Percentiles rank a stretch among this genome's conserved stretches.
phyloP scores from a whole-genome alignment of 2,888 invertebrate species.

The Gonocerus acuteangulatus region DNA sequence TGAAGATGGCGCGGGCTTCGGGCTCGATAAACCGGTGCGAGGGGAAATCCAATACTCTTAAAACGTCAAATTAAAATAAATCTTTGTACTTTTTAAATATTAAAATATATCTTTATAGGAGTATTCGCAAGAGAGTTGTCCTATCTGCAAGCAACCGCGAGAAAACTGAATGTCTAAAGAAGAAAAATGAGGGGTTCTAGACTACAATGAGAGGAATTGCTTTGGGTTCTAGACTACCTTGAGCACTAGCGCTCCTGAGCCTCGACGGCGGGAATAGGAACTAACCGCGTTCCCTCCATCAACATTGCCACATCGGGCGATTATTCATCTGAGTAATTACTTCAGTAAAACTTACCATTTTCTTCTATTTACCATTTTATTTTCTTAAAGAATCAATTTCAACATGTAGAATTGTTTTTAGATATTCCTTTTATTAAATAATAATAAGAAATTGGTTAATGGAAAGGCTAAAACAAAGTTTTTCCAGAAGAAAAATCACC shows the following conservation, averaged over 20 bases:
- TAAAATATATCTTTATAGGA: too few species aligned
- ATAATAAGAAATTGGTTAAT: too few species aligned
- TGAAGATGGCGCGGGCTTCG: constrained; percentile 71
- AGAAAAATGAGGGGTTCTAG: constrained; percentile 57
- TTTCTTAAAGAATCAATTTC: too few species aligned
- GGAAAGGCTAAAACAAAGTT: too few species aligned
- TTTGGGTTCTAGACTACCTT: constrained; percentile 44
- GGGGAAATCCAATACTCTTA: background rate
- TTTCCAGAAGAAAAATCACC: too few species aligned
- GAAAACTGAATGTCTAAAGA: constrained; percentile 39
- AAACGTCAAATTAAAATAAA: constrained; percentile 32
- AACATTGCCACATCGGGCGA: background rate
- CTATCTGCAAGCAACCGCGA: constrained; percentile 9
- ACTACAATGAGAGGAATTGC: constrained; percentile 45
- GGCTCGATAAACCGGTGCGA: constrained; percentile 44
- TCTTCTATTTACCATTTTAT: too few species aligned
- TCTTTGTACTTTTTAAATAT: too few species aligned
- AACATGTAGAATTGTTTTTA: too few species aligned
- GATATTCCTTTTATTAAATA: too few species aligned
- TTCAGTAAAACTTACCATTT: too few species aligned
- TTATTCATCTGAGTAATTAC: background rate
- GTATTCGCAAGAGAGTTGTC: too few species aligned
- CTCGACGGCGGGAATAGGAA: constrained; percentile 20
- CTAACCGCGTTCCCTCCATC: constrained; percentile 21
- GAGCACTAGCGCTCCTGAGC: constrained; percentile 21